These are phyloP conservation scores for Genyomyrus donnyi DNA, from an alignment of 2,113 vertebrate species.

Conservation along the genomic window DNA sequence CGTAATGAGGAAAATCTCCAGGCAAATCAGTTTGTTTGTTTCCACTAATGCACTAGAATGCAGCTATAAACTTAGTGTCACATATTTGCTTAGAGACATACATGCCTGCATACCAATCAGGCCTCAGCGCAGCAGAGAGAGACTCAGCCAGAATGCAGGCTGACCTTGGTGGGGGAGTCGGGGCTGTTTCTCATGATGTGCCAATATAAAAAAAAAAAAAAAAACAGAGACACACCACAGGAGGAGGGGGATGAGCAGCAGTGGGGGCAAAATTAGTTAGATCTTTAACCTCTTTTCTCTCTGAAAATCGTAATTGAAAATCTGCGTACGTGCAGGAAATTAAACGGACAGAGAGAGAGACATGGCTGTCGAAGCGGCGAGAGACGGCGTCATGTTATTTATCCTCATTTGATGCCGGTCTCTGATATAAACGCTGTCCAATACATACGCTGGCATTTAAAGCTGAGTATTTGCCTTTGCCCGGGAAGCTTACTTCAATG, in stretches of 20 bases:
- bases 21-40: not conserved
- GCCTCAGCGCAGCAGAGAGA: not conserved
- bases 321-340: not conserved
- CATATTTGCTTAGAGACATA: not conserved
- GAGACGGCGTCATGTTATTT: not conserved
- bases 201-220: not conserved
- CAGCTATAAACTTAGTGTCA: not conserved
- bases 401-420: not conserved
- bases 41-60: not conserved
- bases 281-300: slow-evolving; percentile 24
- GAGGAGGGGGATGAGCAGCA: not conserved
- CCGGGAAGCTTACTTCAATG: not conserved
- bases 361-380: not conserved
- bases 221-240: not conserved
- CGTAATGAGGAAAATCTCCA: not conserved
- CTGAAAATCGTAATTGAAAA: slow-evolving; percentile 33
- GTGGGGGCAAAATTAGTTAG: not conserved
- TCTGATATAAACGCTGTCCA: not conserved
- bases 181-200: not conserved
- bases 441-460: not conserved
- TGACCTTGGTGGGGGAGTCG: not conserved
- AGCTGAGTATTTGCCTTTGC: not conserved
- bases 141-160: not conserved
- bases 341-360: not conserved
- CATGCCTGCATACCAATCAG: not conserved